These are phyloP conservation scores for Taurulus bubalis DNA, from an alignment of 2,113 vertebrate species.

Conservation along the genomic window DNA sequence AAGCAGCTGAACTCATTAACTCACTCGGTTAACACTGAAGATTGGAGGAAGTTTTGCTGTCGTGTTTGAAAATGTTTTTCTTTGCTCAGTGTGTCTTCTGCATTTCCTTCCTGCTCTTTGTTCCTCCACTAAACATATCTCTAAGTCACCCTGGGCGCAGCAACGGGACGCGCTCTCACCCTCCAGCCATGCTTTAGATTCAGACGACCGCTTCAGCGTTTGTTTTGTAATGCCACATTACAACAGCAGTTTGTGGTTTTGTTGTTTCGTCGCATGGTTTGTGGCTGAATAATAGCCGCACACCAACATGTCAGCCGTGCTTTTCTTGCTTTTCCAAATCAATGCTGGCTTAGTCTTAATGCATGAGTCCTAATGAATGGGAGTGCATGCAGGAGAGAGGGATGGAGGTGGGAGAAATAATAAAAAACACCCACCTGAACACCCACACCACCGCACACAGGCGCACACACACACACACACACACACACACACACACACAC, in stretches of 20 bases:
- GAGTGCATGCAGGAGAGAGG: conserved; percentile 17
- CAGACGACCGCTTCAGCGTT: conserved; percentile 56
- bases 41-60: conserved; percentile 53
- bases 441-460: conserved; percentile 10
- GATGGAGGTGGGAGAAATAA: conserved; percentile 29
- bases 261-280: conserved; percentile 30
- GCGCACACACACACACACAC: neutral
- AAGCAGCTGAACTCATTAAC: conserved; percentile 37
- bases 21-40: conserved; percentile 11
- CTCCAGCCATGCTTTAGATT: conserved; percentile 61
- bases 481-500: neutral
- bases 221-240: conserved; percentile 49
- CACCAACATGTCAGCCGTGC: neutral
- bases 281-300: conserved; percentile 1
- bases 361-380: conserved; percentile 44
- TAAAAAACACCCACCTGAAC: conserved; percentile 33
- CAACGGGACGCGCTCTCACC: conserved; percentile 69
- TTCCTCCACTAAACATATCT: conserved; percentile 70
- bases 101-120: conserved; percentile 79
- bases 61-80: conserved; percentile 61
- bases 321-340: conserved; percentile 37
- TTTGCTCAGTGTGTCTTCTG: conserved; percentile 59
- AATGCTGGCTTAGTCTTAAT: conserved; percentile 36
- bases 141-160: conserved; percentile 62
- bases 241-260: conserved; percentile 36